Conservation (phyloP, 2,113 vertebrate genomes). For the Chloropsis cyanopogon region DNA sequence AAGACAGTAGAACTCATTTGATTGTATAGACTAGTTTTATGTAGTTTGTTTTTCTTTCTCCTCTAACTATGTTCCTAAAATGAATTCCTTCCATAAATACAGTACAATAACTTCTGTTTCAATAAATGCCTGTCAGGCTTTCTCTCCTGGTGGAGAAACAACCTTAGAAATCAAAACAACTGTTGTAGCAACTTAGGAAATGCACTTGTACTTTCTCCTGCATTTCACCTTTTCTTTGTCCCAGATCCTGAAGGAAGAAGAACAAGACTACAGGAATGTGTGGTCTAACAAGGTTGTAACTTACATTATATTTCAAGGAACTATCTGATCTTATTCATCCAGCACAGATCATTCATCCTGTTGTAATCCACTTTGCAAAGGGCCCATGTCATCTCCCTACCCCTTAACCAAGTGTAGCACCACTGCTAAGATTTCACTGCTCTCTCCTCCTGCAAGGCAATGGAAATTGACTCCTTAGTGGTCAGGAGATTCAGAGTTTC, state of each 20-base stretch:
- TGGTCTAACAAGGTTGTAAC: slow-evolving; percentile 8
- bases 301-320: slow-evolving; percentile 21
- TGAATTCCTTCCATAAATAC: slow-evolving; percentile 62
- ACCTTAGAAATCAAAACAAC: slow-evolving; percentile 29
- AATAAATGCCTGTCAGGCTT: slow-evolving; percentile 65
- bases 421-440: not conserved
- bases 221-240: not conserved
- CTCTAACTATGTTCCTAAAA: slow-evolving; percentile 58
- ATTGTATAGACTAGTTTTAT: not conserved
- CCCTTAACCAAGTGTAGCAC: not conserved
- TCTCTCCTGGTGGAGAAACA: slow-evolving; percentile 58
- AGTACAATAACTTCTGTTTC: slow-evolving; percentile 67
- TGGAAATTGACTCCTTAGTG: not conserved
- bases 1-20: not conserved
- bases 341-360: not conserved
- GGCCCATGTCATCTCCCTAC: not conserved
- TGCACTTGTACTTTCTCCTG: slow-evolving; percentile 32
- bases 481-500: not conserved
- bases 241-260: not conserved
- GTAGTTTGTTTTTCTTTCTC: not conserved
- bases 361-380: not conserved
- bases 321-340: slow-evolving; percentile 10
- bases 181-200: slow-evolving; percentile 45
- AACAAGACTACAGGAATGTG: not conserved
- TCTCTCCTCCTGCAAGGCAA: not conserved